Evolutionary conservation across 2,113 vertebrate species (phyloP).

Genomic region (Aleadryas rufinucha): DNA sequence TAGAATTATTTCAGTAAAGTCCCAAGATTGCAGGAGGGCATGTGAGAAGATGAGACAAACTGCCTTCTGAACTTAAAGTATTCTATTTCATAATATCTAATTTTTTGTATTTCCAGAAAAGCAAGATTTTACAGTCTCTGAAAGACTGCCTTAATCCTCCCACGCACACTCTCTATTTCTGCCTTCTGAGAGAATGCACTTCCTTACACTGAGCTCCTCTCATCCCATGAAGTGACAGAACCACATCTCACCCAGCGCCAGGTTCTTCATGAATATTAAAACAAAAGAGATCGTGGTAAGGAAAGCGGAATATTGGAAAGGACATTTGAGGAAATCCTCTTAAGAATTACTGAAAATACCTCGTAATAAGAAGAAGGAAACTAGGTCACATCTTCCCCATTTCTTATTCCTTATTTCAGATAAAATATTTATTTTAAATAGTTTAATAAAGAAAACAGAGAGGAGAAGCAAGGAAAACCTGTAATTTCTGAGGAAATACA

Average conservation of each 20-base stretch:
- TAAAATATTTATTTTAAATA: background rate
- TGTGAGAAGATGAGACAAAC: background rate
- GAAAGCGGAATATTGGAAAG: background rate
- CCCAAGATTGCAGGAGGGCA: too few relatives aligned
- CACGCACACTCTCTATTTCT: background rate
- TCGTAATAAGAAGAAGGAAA: background rate
- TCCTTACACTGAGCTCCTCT: background rate
- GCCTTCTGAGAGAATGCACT: background rate
- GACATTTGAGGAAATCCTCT: background rate
- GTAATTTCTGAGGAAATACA: background rate
- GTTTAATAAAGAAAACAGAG: background rate
- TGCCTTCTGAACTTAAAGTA: background rate
- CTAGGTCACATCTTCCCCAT: background rate
- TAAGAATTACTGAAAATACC: background rate
- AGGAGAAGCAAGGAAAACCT: background rate
- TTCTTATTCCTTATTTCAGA: background rate
- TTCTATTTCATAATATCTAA: background rate
- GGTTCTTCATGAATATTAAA: background rate
- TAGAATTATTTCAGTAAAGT: background rate
- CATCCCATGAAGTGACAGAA: background rate
- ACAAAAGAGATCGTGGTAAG: background rate
- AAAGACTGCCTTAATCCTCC: background rate
- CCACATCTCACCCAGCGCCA: background rate
- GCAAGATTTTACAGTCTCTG: background rate
- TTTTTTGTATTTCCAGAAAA: background rate